These are phyloP conservation scores for Bombus polaris DNA, from an alignment of 1,140 invertebrate genomes.

Conservation along the genomic window DNA sequence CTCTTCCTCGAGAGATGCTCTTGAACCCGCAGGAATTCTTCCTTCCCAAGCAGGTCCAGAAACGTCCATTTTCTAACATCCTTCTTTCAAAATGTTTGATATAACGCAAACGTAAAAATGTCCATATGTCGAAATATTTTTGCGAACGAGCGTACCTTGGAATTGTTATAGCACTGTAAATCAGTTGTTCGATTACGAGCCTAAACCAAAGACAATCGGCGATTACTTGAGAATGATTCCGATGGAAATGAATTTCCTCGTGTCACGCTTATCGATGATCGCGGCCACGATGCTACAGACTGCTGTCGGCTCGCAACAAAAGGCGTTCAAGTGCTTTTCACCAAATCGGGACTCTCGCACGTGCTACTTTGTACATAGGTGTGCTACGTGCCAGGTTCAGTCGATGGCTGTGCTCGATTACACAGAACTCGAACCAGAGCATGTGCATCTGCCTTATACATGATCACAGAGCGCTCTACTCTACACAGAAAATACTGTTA, in stretches of 20 bases:
- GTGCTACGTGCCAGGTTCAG: background rate
- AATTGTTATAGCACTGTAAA: background rate
- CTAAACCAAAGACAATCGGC: background rate
- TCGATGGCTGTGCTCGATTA: background rate
- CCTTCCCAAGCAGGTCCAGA: too few species aligned
- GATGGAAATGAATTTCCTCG: background rate
- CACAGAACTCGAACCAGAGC: constrained; percentile 10
- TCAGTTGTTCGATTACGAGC: background rate
- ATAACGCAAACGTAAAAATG: too few species aligned
- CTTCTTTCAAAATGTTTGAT: too few species aligned
- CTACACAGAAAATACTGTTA: constrained; percentile 37
- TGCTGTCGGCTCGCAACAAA: constrained; percentile 18
- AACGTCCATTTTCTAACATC: too few species aligned
- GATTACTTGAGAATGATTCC: background rate
- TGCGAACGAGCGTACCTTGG: background rate
- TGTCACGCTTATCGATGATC: background rate
- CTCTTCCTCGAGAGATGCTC: too few species aligned
- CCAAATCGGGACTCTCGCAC: constrained; percentile 44
- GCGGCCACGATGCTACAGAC: background rate
- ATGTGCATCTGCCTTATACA: constrained; percentile 6
- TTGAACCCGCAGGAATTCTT: too few species aligned
- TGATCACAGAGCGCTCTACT: background rate
- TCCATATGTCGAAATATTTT: too few species aligned
- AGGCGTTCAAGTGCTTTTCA: constrained; percentile 38
- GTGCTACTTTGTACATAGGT: constrained; percentile 24